Base-by-base conservation (phyloP, 2,113 vertebrate genomes). In the Varanus komodoensis region DNA sequence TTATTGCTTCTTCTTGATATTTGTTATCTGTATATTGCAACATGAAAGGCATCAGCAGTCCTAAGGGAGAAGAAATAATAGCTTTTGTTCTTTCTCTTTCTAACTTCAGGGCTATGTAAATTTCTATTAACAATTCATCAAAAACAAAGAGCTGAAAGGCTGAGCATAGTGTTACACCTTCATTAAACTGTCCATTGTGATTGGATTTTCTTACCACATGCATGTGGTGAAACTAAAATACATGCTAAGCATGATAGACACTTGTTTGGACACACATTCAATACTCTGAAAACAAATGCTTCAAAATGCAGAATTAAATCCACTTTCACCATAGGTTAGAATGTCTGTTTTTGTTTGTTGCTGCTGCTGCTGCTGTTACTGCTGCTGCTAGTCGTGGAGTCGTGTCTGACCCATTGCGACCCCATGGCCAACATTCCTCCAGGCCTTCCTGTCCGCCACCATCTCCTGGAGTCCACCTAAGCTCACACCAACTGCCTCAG, bases 121-220 rank as follows among this genome's bases (percentile, higher is more conserved):
- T 89, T 77, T 71, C 57, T 57, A 89, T 89, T 83, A 89, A 83
- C 38, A 64, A 83, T 67, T 89, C 57, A 89, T 34, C 44, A 69
- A 73, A 29, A 84, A 89, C 61, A 54, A 54, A 74, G 52, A 74
- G n/a, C 54, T 87, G 54, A 87, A 44, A 61, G 73, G 32, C 23
- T 25, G 11, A 17, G 19, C 34, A 64, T 67, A 44, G 23, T 8
- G 6, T 61, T 75, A 77, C 61, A 27, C 73, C n/a, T 64, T 77
- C n/a, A 87, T 75, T 64, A 77, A 87, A 77, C 25, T 77, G 85
- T 29, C n/a, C 77, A 11, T 57, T 86, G 38, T 50, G 71, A 75
- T 73, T 61, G 32, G n/a, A 87, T 77, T 38, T 77, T 44, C 21
- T 77, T n/a, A 57, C 34, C n/a, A 8, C n/a, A 6, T 61, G 34